phyloP scores from a whole-genome alignment of 1,140 invertebrate species.

The Thalassaphorura encarpata region DNA sequence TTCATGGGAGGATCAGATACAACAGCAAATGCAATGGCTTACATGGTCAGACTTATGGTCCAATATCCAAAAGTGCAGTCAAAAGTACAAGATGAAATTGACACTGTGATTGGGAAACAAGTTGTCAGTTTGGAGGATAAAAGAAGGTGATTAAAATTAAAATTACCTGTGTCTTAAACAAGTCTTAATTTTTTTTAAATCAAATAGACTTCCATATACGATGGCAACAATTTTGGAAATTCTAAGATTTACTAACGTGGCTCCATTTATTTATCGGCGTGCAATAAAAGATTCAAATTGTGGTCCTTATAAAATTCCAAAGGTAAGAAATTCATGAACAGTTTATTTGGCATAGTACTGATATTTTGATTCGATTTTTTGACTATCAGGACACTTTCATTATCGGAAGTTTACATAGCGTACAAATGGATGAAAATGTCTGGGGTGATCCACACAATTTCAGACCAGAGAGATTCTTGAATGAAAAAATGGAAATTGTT shows the following conservation, averaged over 20 bases:
- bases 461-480: too few relatives aligned
- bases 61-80: background rate
- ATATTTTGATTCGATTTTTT: too few relatives aligned
- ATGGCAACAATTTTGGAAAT: background rate
- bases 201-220: background rate
- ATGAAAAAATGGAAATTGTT: background rate
- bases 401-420: background rate
- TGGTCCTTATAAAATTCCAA: background rate
- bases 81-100: conserved; percentile 4
- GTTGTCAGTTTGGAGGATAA: background rate
- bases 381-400: background rate
- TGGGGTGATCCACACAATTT: background rate
- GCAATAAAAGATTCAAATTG: background rate
- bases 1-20: too few relatives aligned
- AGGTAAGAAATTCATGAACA: too few relatives aligned
- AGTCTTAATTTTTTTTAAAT: background rate
- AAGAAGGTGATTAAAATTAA: background rate
- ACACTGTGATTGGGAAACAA: background rate
- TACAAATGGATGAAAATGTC: background rate
- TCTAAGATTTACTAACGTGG: background rate
- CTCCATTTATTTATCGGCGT: background rate
- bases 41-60: too few relatives aligned
- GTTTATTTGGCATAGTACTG: too few relatives aligned
- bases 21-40: too few relatives aligned
- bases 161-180: background rate